These are phyloP conservation scores for Cettia cetti DNA, from an alignment of 2,113 vertebrate genomes.

Conservation along the genomic window DNA sequence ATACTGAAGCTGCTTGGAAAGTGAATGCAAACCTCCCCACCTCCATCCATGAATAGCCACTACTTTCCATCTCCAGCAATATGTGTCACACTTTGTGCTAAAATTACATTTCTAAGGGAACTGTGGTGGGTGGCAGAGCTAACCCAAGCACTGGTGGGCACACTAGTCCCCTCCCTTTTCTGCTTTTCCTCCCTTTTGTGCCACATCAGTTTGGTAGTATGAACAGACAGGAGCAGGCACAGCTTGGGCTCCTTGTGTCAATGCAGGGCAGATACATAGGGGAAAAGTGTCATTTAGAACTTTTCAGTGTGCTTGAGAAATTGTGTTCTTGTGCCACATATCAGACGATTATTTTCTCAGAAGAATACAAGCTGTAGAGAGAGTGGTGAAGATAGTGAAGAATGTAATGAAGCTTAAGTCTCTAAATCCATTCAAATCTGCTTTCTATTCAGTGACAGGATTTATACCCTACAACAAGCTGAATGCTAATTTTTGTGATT, in stretches of 20 bases:
- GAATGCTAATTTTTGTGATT: neutral
- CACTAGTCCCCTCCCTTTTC: neutral
- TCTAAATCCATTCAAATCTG: neutral
- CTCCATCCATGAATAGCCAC: fast-evolving
- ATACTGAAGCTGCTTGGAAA: neutral
- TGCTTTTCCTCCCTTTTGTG: too few relatives aligned
- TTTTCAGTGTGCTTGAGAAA: neutral
- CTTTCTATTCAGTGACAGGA: neutral
- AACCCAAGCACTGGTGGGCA: neutral
- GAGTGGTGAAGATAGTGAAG: neutral
- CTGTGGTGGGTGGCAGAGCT: neutral
- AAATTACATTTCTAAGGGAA: neutral
- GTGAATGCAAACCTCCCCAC: neutral
- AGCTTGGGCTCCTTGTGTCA: neutral
- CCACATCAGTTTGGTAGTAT: neutral
- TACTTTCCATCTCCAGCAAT: neutral
- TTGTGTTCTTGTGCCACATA: neutral
- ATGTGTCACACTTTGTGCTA: neutral
- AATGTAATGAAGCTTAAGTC: neutral
- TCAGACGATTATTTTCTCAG: neutral
- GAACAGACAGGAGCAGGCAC: neutral
- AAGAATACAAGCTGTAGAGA: neutral
- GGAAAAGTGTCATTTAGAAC: neutral
- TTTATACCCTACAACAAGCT: neutral
- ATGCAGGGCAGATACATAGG: fast-evolving